phyloP scores from a whole-genome alignment of 92 coral and sea anemone species.

The Palythoa caribaeorum region DNA sequence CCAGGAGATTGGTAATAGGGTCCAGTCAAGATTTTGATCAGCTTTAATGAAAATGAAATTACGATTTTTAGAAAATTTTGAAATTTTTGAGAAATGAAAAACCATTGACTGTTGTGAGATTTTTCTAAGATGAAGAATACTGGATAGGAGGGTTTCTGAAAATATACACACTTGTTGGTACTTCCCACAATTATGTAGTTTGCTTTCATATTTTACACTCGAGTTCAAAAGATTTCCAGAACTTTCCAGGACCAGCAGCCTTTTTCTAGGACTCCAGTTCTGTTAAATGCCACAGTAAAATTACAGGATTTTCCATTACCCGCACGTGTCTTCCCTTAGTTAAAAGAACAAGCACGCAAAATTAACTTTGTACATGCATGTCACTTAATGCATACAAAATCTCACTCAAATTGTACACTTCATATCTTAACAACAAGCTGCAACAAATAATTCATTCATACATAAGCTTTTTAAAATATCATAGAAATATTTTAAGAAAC shows the following conservation, averaged over 20 bases:
- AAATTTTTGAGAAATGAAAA: conserved; percentile 12
- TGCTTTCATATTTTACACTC: conserved; percentile 6
- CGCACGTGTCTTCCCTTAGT: conserved; percentile 22
- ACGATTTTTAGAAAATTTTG: neutral
- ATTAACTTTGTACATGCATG: conserved; percentile 22
- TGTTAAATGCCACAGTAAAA: neutral
- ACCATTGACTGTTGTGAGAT: conserved; percentile 42
- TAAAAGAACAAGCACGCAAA: conserved; percentile 21
- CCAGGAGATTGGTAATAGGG: conserved; percentile 10
- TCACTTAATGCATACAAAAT: conserved; percentile 52
- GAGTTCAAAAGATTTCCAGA: conserved; percentile 5
- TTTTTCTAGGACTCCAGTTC: neutral
- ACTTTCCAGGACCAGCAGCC: neutral
- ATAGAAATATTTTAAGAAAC: neutral
- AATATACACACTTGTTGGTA: conserved; percentile 26
- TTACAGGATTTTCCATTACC: neutral
- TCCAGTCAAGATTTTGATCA: conserved; percentile 1
- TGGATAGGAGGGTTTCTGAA: conserved; percentile 34
- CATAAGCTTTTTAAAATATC: conserved; percentile 50
- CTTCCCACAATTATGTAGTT: conserved; percentile 19
- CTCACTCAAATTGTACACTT: conserved; percentile 44
- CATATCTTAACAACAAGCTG: conserved; percentile 53
- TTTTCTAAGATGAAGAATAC: conserved; percentile 24
- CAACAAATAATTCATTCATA: conserved; percentile 14
- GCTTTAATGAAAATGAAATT: conserved; percentile 12